Evolutionary conservation across 2,888 invertebrate genomes (phyloP), one percentile per base, ranked within the genome.

Genomic region (Graphium colonna): DNA sequence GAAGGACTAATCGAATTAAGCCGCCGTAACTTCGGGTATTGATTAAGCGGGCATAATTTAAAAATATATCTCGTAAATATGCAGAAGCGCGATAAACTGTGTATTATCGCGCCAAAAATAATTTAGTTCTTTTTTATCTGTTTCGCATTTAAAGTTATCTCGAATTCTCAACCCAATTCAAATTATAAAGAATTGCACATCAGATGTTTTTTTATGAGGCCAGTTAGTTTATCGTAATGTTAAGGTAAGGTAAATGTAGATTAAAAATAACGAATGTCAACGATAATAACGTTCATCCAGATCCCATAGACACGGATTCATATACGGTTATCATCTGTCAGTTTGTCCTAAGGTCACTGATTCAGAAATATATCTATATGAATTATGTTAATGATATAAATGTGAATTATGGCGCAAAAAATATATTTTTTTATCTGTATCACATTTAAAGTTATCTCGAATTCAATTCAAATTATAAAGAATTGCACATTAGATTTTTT

Each of bases 291-390:
- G 67, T 69, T 66, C 71, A 68, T 70, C 75, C 68, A 74, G 74
- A 81, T 82, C 81, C 76, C 82, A 82, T 79, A 71, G 59, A 63
- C 64, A 65, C 63, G 68, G 63, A 72, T 77, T 82, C 82, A 77
- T 82, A 82, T 79, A 74, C 36, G 36, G 69, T 73, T 83, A 83
- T 82, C 80, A 65, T 59, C 61, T 61, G 63, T 62, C 69, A 63
- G 68, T 64, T 69, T 67, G 69, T 73, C 63, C 68, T 73, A 74
- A 79, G 78, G 76, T 77, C 77, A 77, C 68, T 79, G 69, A 63
- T 72, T 73, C n/a, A n/a, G n/a, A n/a, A n/a, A n/a, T n/a, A n/a
- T n/a, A n/a, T n/a, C n/a, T n/a, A n/a, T n/a, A n/a, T n/a, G n/a
- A n/a, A n/a, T n/a, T n/a, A n/a, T n/a, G n/a, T n/a, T n/a, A n/a